These are phyloP conservation scores for Gasterosteus nipponicus DNA, from an alignment of 2,113 vertebrate species.

Conservation along the genomic window DNA sequence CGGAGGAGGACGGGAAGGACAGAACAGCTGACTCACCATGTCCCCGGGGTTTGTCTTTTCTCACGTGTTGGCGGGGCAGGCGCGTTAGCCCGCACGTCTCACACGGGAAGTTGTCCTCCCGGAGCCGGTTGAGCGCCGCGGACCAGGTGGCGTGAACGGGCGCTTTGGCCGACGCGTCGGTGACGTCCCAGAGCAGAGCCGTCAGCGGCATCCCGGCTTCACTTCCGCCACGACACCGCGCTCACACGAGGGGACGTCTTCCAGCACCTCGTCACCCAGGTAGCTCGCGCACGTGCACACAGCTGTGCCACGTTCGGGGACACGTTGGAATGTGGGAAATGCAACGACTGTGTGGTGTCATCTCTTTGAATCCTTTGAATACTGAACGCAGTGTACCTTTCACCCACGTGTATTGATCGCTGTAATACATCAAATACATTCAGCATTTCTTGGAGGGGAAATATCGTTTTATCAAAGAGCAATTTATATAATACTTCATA, in stretches of 20 bases:
- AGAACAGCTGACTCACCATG: slow-evolving; percentile 53
- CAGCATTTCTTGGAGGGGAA: not conserved
- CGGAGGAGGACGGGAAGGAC: no score
- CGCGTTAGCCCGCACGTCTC: slow-evolving; percentile 24
- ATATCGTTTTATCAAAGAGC: not conserved
- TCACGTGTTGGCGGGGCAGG: not conserved
- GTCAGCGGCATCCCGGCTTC: slow-evolving; percentile 49
- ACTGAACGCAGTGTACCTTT: not conserved
- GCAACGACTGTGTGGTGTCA: rapidly evolving
- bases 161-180: slow-evolving; percentile 32
- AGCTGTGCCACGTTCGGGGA: slow-evolving; percentile 25
- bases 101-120: slow-evolving; percentile 8
- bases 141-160: slow-evolving; percentile 59
- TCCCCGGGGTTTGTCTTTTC: slow-evolving; percentile 14
- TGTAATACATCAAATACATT: not conserved
- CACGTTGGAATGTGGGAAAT: slow-evolving; percentile 13
- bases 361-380: not conserved
- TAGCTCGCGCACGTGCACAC: slow-evolving; percentile 1
- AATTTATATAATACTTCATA: no score
- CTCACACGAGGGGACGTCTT: not conserved
- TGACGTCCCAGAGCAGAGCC: slow-evolving; percentile 28
- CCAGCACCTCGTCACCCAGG: not conserved
- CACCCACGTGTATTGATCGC: not conserved
- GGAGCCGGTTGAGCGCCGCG: slow-evolving; percentile 25
- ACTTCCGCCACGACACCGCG: not conserved